Percentiles rank a stretch among this genome's conserved stretches.
Evolutionary conservation across 2,888 invertebrate species (phyloP).

Genomic region (Pseudococcus jackbeardsleyi): DNA sequence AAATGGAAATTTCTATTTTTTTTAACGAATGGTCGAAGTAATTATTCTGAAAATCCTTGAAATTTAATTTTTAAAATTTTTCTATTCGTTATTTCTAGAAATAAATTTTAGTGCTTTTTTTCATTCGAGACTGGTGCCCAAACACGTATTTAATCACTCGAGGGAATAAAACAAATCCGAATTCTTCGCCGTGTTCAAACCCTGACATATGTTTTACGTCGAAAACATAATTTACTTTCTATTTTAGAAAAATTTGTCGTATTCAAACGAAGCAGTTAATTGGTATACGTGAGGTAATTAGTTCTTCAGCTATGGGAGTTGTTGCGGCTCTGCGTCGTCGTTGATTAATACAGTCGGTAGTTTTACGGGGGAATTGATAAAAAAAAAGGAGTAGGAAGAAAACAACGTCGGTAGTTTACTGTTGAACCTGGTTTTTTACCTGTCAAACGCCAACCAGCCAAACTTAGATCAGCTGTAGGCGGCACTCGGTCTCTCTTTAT

Average conservation of each 20-base stretch:
- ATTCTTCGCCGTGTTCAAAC: background rate
- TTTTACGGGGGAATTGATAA: conserved; percentile 20
- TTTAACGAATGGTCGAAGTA: background rate
- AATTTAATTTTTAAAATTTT: background rate
- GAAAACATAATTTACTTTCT: conserved; percentile 37
- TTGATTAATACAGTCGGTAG: conserved; percentile 18
- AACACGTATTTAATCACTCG: background rate
- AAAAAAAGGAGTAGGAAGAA: conserved; percentile 49
- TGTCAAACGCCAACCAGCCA: conserved; percentile 54
- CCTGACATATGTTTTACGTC: conserved; percentile 24
- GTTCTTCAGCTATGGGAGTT: conserved; percentile 12
- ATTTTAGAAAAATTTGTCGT: conserved; percentile 48
- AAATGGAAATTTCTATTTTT: background rate
- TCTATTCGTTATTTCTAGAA: background rate
- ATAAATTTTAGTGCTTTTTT: background rate
- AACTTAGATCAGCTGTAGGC: conserved; percentile 58
- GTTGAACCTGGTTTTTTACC: conserved; percentile 50
- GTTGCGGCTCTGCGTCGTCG: background rate
- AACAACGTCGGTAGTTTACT: conserved; percentile 39
- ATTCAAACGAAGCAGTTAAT: conserved; percentile 42
- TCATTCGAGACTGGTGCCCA: no score
- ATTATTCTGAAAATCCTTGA: background rate
- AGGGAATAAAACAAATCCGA: background rate
- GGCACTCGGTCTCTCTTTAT: conserved; percentile 56
- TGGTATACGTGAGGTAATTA: conserved; percentile 26